A percentile compares a stretch with the other conserved stretches of the same genome.
These are phyloP conservation scores for Mirza zaza DNA, from an alignment of 2,113 vertebrate species.

Conservation along the genomic window DNA sequence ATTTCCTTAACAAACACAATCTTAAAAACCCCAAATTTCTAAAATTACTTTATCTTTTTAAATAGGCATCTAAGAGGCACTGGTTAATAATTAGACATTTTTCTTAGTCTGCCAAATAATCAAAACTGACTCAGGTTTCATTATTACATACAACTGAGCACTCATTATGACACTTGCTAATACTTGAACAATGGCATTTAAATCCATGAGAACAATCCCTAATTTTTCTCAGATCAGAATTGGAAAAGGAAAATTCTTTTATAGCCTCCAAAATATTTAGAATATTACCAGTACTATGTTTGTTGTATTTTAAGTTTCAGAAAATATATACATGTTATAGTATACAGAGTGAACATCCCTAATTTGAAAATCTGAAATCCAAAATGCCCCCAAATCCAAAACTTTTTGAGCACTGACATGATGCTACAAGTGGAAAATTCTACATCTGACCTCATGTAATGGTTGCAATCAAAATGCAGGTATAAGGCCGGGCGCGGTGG, in stretches of 20 bases:
- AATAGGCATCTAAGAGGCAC: neutral
- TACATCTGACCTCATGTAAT: neutral
- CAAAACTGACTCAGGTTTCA: neutral
- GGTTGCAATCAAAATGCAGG: neutral
- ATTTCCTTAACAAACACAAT: neutral
- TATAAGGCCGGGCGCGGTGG: no score
- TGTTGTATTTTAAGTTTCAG: neutral
- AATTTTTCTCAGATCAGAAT: neutral
- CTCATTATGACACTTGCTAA: neutral
- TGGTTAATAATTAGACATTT: neutral
- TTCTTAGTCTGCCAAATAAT: constrained; percentile 1
- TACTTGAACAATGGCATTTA: neutral
- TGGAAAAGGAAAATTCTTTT: neutral
- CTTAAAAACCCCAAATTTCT: constrained; percentile 11
- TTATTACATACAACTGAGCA: neutral
- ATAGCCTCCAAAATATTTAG: constrained; percentile 28
- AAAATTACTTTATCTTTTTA: constrained; percentile 21
- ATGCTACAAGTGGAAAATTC: neutral
- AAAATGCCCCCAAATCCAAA: neutral
- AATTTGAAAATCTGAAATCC: neutral
- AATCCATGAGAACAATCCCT: neutral
- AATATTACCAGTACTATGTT: neutral
- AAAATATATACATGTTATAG: neutral
- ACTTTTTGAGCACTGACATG: neutral
- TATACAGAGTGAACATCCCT: neutral